phyloP scores from a whole-genome alignment of 2,797 vertebrate genomes.

The Rousettus madagascariensis region DNA sequence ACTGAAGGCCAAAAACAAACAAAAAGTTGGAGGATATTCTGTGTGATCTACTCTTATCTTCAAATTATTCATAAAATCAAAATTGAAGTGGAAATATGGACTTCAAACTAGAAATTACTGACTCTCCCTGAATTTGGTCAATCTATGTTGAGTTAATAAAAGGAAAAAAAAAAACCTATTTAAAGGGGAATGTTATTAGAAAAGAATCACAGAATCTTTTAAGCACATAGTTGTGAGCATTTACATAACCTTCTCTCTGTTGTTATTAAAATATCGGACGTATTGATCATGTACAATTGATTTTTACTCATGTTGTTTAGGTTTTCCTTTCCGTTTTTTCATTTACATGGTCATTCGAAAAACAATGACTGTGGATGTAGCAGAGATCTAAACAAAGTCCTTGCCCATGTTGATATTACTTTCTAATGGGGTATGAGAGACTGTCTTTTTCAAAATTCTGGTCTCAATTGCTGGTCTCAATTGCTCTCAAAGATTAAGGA shows the following conservation, averaged over 20 bases:
- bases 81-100: not conserved
- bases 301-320: not conserved
- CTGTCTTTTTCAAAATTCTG: not conserved
- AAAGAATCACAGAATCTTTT: not conserved
- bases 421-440: not conserved
- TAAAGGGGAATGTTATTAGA: not conserved
- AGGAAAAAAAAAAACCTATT: not conserved
- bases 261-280: constrained; percentile 12
- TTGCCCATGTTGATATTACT: not conserved
- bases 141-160: not conserved
- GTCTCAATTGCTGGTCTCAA: no score
- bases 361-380: not conserved
- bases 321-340: not conserved
- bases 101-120: not conserved
- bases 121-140: not conserved
- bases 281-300: not conserved
- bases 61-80: not conserved
- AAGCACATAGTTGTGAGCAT: not conserved
- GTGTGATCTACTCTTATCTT: not conserved
- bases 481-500: not conserved
- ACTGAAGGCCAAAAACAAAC: not conserved
- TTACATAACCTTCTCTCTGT: not conserved
- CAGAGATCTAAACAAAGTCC: not conserved
- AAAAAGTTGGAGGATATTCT: not conserved
- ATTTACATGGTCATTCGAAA: not conserved